Evolutionary conservation across 2,113 vertebrate genomes (phyloP).

Genomic region (Rhabdornis inornatus): DNA sequence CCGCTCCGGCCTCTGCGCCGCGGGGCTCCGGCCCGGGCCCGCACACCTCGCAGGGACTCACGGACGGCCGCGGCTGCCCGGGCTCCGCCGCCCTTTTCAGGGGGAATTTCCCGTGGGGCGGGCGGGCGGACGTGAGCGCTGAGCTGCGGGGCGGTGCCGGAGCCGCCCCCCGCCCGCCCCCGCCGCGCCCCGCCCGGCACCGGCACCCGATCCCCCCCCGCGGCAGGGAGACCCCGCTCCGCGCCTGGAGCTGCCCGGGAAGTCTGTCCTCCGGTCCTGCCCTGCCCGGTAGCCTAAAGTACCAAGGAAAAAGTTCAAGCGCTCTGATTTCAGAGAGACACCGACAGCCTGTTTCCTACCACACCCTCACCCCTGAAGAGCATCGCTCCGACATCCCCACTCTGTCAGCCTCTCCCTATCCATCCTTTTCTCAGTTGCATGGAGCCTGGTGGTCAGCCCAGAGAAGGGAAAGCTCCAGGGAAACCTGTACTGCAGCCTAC

Average conservation of each 20-base stretch:
- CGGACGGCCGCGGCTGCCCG: not conserved
- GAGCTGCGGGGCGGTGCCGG: not conserved
- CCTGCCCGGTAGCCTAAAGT: not conserved
- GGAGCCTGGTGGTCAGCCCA: not conserved
- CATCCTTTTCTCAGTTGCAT: not conserved
- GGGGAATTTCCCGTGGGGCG: not conserved
- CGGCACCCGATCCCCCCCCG: not conserved
- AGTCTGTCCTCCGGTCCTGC: not conserved
- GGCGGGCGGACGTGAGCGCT: not conserved
- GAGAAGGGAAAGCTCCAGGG: not conserved
- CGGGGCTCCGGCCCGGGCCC: not conserved
- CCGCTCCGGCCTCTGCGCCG: not conserved
- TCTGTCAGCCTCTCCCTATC: fast-evolving
- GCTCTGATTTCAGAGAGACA: too few relatives aligned
- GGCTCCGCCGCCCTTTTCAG: not conserved
- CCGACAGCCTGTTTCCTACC: not conserved
- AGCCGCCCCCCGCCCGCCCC: not conserved
- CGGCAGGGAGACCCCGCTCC: not conserved
- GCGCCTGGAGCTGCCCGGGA: fast-evolving
- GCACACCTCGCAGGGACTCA: not conserved
- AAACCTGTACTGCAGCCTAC: not conserved
- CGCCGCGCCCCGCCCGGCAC: not conserved
- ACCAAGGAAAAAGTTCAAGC: not conserved
- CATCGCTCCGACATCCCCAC: not conserved
- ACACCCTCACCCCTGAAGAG: too few relatives aligned